Conservation (phyloP, 2,888 invertebrate genomes). For the Scelioninae gen. 2 region DNA sequence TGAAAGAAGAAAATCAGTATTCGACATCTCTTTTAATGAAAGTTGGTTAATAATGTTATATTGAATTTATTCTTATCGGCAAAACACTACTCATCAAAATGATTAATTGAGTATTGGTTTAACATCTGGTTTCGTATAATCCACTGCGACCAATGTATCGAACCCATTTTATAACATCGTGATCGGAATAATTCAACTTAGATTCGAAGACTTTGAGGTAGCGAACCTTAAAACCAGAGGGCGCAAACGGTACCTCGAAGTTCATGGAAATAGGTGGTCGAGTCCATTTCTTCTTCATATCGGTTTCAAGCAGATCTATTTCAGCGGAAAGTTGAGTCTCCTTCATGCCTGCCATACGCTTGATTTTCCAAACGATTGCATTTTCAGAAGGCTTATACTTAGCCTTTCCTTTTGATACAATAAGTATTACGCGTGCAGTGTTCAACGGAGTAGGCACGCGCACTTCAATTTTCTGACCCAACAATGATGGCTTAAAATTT, state of each 20-base stretch:
- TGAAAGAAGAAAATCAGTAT: constrained; percentile 7
- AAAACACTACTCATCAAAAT: constrained; percentile 51
- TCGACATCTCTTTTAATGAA: constrained; percentile 9
- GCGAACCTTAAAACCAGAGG: constrained; percentile 99
- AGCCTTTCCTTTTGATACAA: constrained; percentile 99
- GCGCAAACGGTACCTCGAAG: constrained; percentile 99
- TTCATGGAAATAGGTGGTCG: constrained; percentile 99
- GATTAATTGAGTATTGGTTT: constrained; percentile 70
- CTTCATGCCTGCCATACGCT: constrained; percentile 96
- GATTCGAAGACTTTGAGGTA: constrained; percentile 99
- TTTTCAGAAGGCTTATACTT: constrained; percentile 99
- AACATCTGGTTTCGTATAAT: constrained; percentile 99
- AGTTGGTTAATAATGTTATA: constrained; percentile 48
- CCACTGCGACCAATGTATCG: constrained; percentile 99
- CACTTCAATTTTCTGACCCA: constrained; percentile 99
- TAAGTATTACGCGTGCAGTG: constrained; percentile 98
- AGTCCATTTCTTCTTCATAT: constrained; percentile 99
- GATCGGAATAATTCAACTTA: constrained; percentile 99
- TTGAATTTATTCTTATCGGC: constrained; percentile 64
- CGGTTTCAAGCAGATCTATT: constrained; percentile 98
- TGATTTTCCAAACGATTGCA: constrained; percentile 94
- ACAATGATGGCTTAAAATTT: constrained; percentile 97
- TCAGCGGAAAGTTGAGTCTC: constrained; percentile 99
- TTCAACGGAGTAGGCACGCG: constrained; percentile 99
- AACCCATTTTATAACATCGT: constrained; percentile 99